Conservation (phyloP, 2,888 invertebrate species). For the Idaea aversata region DNA sequence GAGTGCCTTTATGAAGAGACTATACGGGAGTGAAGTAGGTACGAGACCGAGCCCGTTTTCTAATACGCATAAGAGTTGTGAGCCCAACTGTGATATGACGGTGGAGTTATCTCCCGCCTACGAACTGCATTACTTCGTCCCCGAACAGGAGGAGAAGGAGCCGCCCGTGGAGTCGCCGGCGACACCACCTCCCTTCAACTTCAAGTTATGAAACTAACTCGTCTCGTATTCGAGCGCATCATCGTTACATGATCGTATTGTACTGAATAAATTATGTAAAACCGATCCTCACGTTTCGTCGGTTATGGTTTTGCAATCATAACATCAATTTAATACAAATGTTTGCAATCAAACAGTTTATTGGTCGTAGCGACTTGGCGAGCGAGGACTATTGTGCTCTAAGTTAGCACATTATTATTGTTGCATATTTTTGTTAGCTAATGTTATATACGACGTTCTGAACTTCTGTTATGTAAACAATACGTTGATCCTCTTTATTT, state of each 20-base stretch:
- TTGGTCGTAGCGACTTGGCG: not conserved
- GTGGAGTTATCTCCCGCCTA: conserved; percentile 67
- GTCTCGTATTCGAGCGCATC: conserved; percentile 2
- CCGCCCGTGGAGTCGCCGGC: conserved; percentile 31
- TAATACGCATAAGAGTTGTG: conserved; percentile 33
- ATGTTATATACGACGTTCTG: not conserved
- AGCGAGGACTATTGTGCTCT: not conserved
- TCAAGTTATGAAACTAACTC: conserved; percentile 40
- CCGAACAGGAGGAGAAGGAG: conserved; percentile 64
- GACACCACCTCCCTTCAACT: conserved; percentile 31
- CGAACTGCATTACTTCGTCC: conserved; percentile 70
- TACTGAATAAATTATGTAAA: not conserved
- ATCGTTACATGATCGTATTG: conserved; percentile 5
- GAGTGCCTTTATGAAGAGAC: conserved; percentile 52
- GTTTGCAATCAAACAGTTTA: not conserved
- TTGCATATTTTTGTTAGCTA: not conserved
- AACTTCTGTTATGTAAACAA: not conserved
- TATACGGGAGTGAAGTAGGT: conserved; percentile 35
- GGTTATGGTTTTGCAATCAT: not conserved
- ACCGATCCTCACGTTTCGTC: not conserved
- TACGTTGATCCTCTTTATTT: not conserved
- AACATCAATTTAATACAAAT: not conserved
- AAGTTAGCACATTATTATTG: not conserved
- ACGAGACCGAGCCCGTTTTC: conserved; percentile 14
- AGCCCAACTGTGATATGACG: conserved; percentile 52